Base-by-base conservation (phyloP, 2,797 vertebrate genomes). In the Schizopygopsis malacanthus region DNA sequence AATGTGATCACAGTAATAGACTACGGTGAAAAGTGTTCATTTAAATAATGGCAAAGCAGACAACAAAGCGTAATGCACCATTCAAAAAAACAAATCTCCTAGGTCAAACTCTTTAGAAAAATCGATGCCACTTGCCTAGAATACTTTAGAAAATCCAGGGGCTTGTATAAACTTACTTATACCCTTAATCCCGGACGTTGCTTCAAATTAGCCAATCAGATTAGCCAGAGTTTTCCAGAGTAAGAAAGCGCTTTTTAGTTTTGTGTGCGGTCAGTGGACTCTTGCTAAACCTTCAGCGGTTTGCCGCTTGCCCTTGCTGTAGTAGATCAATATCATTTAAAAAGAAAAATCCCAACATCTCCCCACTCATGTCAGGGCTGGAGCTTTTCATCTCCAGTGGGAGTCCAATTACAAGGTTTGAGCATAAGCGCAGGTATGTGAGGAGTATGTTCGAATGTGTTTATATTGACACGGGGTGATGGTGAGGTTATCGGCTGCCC, bases 391-490 rank as follows among this genome's bases (percentile, higher is more conserved):
- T 73, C 41, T 75, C 33, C 1, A 8, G 45, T 25, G 45, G 47
- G 78, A 81, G 78, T 75, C 84, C 78, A 85, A 75, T 88, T 78
- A 70, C 61, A 39, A 70, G 37, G 37, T 37, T 84, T 25, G 20
- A 67, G 59, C 22, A n/a, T 33, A 22, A 41, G 39, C 45, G 18
- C 56, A 61, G 43, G 59, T 39, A 22, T 52, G 50, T 13, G 47
- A 70, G 76, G 43, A 75, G 78, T 75, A 78, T 82, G 33, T 75
- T 75, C 33, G 56, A 52, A 75, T 56, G 33, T 81, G 84, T 73
- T 85, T 81, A 85, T 75, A 81, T 85, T 79, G 83, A 85, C 72
- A 69, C 69, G 41, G 76, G 83, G 84, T 78, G 59, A 86, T 69
- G 89, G 71, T 39, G 18, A 67, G 73, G 67, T 25, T 75, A 71